Conservation (phyloP, 2,113 vertebrate genomes). For the Leptobrachium leishanense region DNA sequence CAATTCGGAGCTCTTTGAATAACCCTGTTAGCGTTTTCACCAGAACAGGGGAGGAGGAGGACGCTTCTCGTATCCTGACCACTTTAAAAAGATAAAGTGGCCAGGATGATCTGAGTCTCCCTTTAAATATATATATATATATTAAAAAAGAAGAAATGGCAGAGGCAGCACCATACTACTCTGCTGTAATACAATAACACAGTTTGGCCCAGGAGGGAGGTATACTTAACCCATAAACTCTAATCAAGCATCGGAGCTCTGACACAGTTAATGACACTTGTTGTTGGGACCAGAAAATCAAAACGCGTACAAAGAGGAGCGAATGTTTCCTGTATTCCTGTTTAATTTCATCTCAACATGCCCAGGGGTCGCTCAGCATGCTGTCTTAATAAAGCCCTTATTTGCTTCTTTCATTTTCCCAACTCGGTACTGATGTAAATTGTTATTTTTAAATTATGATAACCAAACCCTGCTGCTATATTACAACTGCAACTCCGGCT, state of each 20-base stretch:
- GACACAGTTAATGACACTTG: constrained; percentile 37
- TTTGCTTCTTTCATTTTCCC: constrained; percentile 38
- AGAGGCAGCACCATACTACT: too few species aligned
- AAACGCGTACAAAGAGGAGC: background rate
- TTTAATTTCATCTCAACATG: constrained; percentile 15
- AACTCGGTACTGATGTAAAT: constrained; percentile 36
- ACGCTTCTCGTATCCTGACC: too few species aligned
- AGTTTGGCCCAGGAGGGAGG: too few species aligned
- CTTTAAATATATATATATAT: too few species aligned
- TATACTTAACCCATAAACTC: background rate
- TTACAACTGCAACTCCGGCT: constrained; percentile 19
- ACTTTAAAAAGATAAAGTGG: too few species aligned
- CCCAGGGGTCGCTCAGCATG: constrained; percentile 35
- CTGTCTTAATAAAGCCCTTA: constrained; percentile 37
- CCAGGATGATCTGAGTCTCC: too few species aligned
- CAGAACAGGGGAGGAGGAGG: too few species aligned
- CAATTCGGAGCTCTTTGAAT: too few species aligned
- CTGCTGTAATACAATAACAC: too few species aligned
- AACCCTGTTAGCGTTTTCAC: too few species aligned
- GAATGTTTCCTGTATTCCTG: constrained; percentile 29
- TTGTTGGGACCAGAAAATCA: background rate
- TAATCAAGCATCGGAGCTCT: constrained; percentile 5
- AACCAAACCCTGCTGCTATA: constrained; percentile 37
- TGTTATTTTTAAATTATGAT: constrained; percentile 45
- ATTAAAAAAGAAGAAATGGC: too few species aligned